Percentiles rank a stretch among this genome's conserved stretches.
These are phyloP conservation scores for Ophion slaviceki DNA, from an alignment of 2,888 invertebrate genomes.

Conservation along the genomic window DNA sequence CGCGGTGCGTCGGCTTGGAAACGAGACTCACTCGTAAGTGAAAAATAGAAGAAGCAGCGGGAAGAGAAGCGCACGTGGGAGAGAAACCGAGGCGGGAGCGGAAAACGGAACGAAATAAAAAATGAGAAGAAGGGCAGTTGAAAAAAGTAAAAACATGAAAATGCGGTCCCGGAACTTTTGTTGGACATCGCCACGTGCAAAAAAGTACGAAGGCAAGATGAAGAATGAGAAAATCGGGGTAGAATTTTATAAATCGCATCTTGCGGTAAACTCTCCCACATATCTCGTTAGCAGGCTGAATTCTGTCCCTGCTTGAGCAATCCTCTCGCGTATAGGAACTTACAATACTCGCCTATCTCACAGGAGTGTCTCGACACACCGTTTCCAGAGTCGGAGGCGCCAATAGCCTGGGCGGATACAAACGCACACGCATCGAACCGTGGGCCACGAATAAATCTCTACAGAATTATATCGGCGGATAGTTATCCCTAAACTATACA, in stretches of 20 bases:
- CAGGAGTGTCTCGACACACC: slow-evolving; percentile 22
- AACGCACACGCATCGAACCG: slow-evolving; percentile 49
- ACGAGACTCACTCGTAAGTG: slow-evolving; percentile 27
- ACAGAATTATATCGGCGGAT: slow-evolving; percentile 32
- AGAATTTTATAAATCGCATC: slow-evolving; percentile 18
- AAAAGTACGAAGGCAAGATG: neutral
- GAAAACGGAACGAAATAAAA: neutral
- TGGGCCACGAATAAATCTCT: slow-evolving; percentile 49
- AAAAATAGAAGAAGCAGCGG: neutral
- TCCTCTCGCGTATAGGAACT: slow-evolving; percentile 2
- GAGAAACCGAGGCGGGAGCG: neutral
- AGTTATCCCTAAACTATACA: slow-evolving; percentile 39
- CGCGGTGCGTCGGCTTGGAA: slow-evolving; percentile 4
- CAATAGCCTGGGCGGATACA: slow-evolving; percentile 35
- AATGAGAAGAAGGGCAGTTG: neutral
- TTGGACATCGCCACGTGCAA: neutral
- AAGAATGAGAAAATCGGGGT: neutral
- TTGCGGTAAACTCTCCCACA: slow-evolving; percentile 45
- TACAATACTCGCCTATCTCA: slow-evolving; percentile 7
- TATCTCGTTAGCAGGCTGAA: slow-evolving; percentile 59
- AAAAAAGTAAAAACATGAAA: neutral
- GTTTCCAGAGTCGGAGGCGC: slow-evolving; percentile 32
- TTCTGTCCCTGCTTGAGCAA: slow-evolving; percentile 54
- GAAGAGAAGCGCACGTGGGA: neutral
- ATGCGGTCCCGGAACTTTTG: too few species aligned